These are phyloP conservation scores for Thymelicus sylvestris DNA, from an alignment of 2,888 invertebrate genomes.

Conservation along the genomic window DNA sequence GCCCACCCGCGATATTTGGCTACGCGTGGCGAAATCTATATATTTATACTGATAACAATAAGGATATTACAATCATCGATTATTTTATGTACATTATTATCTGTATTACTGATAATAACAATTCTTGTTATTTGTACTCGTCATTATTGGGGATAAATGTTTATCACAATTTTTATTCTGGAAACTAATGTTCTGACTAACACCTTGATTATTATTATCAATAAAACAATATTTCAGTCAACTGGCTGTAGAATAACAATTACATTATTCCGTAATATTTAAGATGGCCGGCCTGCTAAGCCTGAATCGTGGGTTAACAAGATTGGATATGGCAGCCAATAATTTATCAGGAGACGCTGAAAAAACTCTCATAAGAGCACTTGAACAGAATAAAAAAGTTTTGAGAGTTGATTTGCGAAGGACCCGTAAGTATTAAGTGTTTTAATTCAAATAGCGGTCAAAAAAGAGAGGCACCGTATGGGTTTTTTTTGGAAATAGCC, in stretches of 20 bases:
- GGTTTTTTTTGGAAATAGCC: too few species aligned
- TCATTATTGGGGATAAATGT: too few species aligned
- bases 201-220: too few species aligned
- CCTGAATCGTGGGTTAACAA: conserved; percentile 80
- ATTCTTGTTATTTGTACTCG: too few species aligned
- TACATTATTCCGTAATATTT: conserved; percentile 23
- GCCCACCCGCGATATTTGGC: too few species aligned
- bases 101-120: too few species aligned
- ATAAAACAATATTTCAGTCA: too few species aligned
- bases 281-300: conserved; percentile 82
- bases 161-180: background rate
- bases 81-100: too few species aligned
- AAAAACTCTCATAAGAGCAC: conserved; percentile 66
- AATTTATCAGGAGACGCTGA: conserved; percentile 85
- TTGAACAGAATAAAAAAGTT: conserved; percentile 68
- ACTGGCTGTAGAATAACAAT: background rate
- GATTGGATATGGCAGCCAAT: conserved; percentile 85
- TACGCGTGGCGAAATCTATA: too few species aligned
- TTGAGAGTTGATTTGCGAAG: conserved; percentile 70
- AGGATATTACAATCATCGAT: too few species aligned
- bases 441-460: background rate
- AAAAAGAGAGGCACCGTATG: too few species aligned
- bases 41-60: too few species aligned
- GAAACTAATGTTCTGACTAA: background rate
- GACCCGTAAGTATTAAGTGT: conserved; percentile 63